phyloP scores from a whole-genome alignment of 2,113 vertebrate species.

The Serinus canaria region DNA sequence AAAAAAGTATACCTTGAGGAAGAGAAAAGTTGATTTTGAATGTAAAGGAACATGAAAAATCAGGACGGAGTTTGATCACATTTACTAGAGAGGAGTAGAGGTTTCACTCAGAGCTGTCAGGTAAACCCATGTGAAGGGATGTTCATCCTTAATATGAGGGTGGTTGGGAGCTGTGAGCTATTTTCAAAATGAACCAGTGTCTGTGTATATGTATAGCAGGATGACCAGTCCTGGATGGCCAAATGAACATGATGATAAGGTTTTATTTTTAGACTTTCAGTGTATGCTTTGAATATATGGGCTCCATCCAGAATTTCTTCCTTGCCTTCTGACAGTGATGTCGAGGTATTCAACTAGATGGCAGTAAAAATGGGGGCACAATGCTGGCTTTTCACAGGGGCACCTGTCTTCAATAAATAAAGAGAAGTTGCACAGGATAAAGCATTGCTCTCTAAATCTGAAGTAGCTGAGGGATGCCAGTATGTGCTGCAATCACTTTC shows the following conservation, averaged over 20 bases:
- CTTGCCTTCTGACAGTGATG: neutral
- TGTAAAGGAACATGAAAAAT: neutral
- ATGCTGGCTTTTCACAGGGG: neutral
- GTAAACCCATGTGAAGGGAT: neutral
- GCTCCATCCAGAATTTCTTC: neutral
- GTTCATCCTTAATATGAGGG: neutral
- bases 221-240: neutral
- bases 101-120: neutral
- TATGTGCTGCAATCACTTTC: neutral
- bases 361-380: neutral
- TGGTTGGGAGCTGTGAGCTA: neutral
- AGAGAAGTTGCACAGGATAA: neutral
- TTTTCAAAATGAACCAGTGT: neutral
- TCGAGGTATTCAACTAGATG: neutral
- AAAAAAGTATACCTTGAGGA: neutral
- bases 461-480: neutral
- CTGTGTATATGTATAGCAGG: neutral
- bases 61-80: neutral
- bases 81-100: neutral
- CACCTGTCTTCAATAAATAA: neutral
- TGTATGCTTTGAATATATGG: neutral
- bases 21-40: neutral
- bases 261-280: neutral
- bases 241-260: neutral
- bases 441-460: neutral